A percentile compares a stretch with the other conserved stretches of the same genome.
phyloP scores from a whole-genome alignment of 2,888 invertebrate species.

The Ophioninae sp. region DNA sequence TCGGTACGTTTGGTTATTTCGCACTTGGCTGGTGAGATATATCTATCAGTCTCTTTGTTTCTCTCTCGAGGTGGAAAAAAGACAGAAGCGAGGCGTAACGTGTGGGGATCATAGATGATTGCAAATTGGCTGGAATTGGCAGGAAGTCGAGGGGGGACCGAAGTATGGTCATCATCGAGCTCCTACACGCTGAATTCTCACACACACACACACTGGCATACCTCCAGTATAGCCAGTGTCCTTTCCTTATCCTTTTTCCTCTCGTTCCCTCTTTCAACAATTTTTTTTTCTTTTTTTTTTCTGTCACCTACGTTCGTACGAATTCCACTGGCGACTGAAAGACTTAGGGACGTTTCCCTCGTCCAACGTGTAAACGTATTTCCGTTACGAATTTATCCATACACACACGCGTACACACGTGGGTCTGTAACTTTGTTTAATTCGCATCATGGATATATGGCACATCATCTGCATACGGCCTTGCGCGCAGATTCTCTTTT shows the following conservation, averaged over 20 bases:
- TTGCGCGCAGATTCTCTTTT: constrained; percentile 40
- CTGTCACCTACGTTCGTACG: constrained; percentile 30
- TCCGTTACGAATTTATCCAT: not conserved
- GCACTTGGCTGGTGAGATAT: no score
- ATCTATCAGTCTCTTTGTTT: constrained; percentile 4
- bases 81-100: constrained; percentile 69
- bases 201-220: constrained; percentile 2
- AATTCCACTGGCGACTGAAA: constrained; percentile 17
- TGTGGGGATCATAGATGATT: constrained; percentile 80
- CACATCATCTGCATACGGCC: constrained; percentile 57
- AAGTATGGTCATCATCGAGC: constrained; percentile 70
- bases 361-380: not conserved
- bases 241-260: constrained; percentile 35
- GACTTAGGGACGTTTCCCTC: constrained; percentile 2
- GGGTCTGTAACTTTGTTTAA: not conserved
- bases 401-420: not conserved
- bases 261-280: constrained; percentile 37
- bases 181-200: constrained; percentile 49
- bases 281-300: constrained; percentile 39
- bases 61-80: constrained; percentile 50
- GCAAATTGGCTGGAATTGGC: constrained; percentile 80
- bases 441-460: constrained; percentile 21
- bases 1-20: no score
- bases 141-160: constrained; percentile 79
- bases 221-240: constrained; percentile 30